A percentile compares a stretch with the other conserved stretches of the same genome.
Evolutionary conservation across 2,888 invertebrate genomes (phyloP).

Genomic region (Pyrrhia umbra): DNA sequence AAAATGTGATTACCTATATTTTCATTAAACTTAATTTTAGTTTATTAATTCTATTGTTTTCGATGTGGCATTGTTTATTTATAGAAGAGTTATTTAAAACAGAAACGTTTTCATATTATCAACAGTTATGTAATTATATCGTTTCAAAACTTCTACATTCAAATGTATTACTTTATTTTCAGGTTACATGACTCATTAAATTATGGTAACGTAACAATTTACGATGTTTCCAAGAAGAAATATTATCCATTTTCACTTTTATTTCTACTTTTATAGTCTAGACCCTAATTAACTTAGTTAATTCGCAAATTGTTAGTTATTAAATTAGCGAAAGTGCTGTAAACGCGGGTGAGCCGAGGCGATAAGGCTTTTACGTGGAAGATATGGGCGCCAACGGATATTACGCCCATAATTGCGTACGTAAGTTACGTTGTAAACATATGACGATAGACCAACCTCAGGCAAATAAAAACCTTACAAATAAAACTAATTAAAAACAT

Average conservation of each 20-base stretch:
- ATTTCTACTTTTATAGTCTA: constrained; percentile 44
- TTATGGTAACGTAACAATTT: constrained; percentile 24
- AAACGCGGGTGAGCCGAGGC: constrained; percentile 61
- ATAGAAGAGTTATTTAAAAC: neutral
- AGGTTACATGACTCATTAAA: neutral
- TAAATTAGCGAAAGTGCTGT: constrained; percentile 71
- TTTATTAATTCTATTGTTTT: neutral
- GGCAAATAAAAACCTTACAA: constrained; percentile 55
- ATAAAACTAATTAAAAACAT: constrained; percentile 31
- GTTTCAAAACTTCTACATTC: neutral
- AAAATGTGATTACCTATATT: no score
- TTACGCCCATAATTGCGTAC: constrained; percentile 25
- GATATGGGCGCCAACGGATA: constrained; percentile 35
- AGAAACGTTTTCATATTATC: neutral
- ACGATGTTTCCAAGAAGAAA: constrained; percentile 43
- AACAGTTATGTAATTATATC: neutral
- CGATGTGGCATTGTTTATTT: neutral
- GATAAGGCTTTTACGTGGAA: constrained; percentile 64
- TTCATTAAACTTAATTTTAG: neutral
- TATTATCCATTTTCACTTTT: constrained; percentile 49
- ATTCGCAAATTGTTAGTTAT: constrained; percentile 65
- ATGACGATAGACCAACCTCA: constrained; percentile 69
- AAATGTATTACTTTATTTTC: neutral
- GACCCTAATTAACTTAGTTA: constrained; percentile 51
- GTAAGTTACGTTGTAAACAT: constrained; percentile 41